phyloP scores from a whole-genome alignment of 2,888 invertebrate genomes.

The Philhelius pedissequus region DNA sequence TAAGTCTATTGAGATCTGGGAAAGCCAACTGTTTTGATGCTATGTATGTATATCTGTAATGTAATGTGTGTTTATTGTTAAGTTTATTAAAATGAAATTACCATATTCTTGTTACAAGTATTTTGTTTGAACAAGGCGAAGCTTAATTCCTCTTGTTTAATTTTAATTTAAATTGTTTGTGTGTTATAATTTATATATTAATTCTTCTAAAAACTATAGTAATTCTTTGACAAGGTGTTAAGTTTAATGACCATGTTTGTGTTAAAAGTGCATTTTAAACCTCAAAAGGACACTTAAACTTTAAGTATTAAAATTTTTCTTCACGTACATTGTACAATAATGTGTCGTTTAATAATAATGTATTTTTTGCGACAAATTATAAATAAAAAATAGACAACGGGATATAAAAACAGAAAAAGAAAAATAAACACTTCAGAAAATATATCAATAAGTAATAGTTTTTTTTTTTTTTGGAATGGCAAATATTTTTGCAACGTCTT shows the following conservation, averaged over 20 bases:
- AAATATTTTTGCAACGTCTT: constrained; percentile 21
- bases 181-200: constrained; percentile 41
- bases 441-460: constrained; percentile 36
- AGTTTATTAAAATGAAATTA: constrained; percentile 18
- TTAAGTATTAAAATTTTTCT: constrained; percentile 5
- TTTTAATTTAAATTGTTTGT: constrained; percentile 16
- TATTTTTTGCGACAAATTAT: constrained; percentile 40
- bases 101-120: neutral
- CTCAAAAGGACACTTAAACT: neutral
- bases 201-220: constrained; percentile 30
- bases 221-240: constrained; percentile 41
- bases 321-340: neutral
- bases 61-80: neutral
- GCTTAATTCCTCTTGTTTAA: constrained; percentile 18
- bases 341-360: neutral
- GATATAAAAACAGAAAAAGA: neutral
- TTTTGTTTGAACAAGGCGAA: constrained; percentile 16
- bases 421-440: constrained; percentile 50
- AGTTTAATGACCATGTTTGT: constrained; percentile 41
- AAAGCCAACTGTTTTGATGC: constrained; percentile 62
- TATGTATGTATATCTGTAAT: constrained; percentile 43
- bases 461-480: constrained; percentile 43
- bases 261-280: neutral
- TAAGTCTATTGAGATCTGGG: constrained; percentile 63
- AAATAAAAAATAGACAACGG: constrained; percentile 55